Conservation (phyloP, 2,113 vertebrate genomes). For the Corythornis cristatus region DNA sequence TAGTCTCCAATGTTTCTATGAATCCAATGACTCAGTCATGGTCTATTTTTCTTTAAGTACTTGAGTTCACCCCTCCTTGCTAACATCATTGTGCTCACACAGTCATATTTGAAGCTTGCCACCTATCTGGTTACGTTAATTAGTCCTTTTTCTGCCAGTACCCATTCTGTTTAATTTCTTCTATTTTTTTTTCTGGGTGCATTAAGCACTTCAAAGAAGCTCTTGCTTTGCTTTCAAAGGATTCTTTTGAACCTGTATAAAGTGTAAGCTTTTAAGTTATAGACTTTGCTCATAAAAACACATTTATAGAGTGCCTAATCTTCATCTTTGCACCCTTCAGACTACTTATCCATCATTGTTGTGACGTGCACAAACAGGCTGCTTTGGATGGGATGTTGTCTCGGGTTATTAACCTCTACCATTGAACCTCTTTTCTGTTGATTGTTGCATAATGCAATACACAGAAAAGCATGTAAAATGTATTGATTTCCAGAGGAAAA, state of each 20-base stretch:
- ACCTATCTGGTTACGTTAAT: background rate
- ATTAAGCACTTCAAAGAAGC: conserved; percentile 15
- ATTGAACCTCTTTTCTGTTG: background rate
- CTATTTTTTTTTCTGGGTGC: background rate
- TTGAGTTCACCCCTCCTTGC: background rate
- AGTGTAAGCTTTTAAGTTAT: background rate
- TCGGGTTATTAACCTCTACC: background rate
- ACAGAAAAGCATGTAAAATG: background rate
- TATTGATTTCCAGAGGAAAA: background rate
- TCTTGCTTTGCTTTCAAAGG: background rate
- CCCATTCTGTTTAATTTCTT: background rate
- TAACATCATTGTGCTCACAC: background rate
- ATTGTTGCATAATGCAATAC: background rate
- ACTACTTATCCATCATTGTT: background rate
- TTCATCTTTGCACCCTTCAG: background rate
- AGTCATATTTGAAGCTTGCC: background rate
- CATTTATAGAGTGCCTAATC: background rate
- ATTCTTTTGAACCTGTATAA: conserved; percentile 12
- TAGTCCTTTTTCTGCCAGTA: background rate
- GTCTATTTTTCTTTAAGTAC: background rate
- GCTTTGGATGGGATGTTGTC: background rate
- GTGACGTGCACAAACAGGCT: background rate
- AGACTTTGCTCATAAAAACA: background rate
- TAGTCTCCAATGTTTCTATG: background rate
- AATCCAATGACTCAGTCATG: background rate